Evolutionary conservation across 2,113 vertebrate species (phyloP).

Genomic region (Varanus komodoensis): DNA sequence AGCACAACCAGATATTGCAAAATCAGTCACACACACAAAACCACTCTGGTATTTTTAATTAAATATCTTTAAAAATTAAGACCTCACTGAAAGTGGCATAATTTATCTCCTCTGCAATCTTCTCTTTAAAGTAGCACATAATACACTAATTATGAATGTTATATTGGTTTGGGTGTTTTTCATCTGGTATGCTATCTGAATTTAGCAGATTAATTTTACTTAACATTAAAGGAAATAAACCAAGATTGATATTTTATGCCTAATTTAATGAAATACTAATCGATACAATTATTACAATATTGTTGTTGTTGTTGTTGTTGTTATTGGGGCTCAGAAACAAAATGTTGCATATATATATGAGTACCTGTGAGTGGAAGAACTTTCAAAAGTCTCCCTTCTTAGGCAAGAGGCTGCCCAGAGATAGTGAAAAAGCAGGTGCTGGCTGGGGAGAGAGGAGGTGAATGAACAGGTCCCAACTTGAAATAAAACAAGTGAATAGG

Average conservation of each 20-base stretch:
- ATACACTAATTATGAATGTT: neutral
- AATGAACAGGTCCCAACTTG: no score
- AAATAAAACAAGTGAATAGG: no score
- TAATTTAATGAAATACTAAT: no score
- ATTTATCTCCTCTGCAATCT: neutral
- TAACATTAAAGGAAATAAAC: neutral
- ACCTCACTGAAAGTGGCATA: neutral
- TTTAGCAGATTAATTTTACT: neutral
- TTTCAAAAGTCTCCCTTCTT: neutral
- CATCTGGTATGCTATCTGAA: neutral
- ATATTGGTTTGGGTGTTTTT: neutral
- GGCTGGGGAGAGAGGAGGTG: no score
- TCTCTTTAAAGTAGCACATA: neutral
- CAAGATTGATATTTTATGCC: neutral
- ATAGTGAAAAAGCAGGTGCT: neutral
- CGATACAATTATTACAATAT: no score
- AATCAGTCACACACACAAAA: no score
- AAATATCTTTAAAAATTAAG: neutral
- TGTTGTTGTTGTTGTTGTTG: neutral
- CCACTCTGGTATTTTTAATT: no score
- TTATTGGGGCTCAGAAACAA: neutral
- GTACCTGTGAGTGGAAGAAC: neutral
- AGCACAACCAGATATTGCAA: no score
- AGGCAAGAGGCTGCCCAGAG: neutral
- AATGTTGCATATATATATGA: neutral